Conservation (phyloP, 2,113 vertebrate species). For the Lates calcarifer region DNA sequence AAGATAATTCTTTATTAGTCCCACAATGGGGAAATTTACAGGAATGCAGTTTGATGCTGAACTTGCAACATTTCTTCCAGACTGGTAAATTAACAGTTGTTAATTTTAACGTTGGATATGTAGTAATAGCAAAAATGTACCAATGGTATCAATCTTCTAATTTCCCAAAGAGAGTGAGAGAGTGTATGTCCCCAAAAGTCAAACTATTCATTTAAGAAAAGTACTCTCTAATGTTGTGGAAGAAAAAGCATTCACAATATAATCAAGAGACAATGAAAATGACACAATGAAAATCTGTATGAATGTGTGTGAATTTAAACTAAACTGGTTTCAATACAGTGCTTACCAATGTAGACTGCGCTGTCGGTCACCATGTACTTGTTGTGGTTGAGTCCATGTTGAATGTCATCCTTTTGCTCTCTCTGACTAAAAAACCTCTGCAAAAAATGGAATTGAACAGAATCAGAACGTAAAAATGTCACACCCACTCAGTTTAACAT, state of each 20-base stretch:
- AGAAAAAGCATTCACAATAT: background rate
- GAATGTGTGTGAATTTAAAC: background rate
- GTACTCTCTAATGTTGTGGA: background rate
- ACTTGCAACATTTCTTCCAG: no score
- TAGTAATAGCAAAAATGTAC: no score
- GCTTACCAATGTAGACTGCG: constrained; percentile 75
- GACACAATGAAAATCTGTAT: background rate
- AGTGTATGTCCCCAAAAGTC: background rate
- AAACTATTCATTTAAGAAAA: background rate
- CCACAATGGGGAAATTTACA: no score
- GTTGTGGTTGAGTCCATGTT: constrained; percentile 79
- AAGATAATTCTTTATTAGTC: no score
- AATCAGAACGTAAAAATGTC: background rate
- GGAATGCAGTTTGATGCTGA: no score
- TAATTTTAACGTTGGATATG: no score
- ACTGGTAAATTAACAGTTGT: no score
- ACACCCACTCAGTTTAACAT: background rate
- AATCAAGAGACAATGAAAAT: background rate
- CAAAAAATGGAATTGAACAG: background rate
- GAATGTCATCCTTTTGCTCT: constrained; percentile 61
- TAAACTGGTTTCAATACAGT: background rate
- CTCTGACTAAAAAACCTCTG: constrained; percentile 77
- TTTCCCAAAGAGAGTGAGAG: background rate
- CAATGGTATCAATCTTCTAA: background rate
- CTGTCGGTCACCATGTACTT: constrained; percentile 82